Evolutionary conservation across 2,888 invertebrate species (phyloP).

Genomic region (Dasysyrphus tricinctus): DNA sequence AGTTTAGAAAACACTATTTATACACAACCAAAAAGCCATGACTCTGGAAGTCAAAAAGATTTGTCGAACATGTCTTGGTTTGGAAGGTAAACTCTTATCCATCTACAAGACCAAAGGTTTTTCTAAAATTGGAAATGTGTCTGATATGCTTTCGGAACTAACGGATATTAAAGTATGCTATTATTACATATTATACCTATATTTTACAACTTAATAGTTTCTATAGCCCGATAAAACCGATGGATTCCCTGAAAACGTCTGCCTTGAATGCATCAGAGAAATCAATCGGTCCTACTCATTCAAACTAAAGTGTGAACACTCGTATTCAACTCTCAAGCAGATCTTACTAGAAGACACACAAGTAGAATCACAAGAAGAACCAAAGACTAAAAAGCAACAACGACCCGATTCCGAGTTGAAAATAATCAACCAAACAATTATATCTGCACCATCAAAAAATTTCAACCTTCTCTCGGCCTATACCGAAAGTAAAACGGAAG

Average conservation of each 20-base stretch:
- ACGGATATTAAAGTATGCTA: not conserved
- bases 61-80: not conserved
- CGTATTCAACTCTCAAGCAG: not conserved
- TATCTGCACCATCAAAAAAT: not conserved
- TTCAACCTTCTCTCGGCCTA: not conserved
- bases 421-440: not conserved
- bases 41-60: not conserved
- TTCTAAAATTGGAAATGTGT: not conserved
- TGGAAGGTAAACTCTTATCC: not conserved
- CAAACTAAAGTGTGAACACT: not conserved
- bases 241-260: not conserved
- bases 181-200: no score
- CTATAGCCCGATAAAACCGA: not conserved
- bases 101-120: not conserved
- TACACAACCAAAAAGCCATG: not conserved
- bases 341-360: not conserved
- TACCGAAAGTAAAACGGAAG: not conserved
- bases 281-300: not conserved
- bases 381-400: not conserved
- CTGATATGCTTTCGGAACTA: not conserved
- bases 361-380: no score
- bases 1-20: not conserved
- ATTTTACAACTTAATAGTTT: not conserved
- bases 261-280: conserved; percentile 2
- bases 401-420: not conserved